Evolutionary conservation across 2,888 invertebrate species (phyloP).

Genomic region (Protodeltote pygarga): DNA sequence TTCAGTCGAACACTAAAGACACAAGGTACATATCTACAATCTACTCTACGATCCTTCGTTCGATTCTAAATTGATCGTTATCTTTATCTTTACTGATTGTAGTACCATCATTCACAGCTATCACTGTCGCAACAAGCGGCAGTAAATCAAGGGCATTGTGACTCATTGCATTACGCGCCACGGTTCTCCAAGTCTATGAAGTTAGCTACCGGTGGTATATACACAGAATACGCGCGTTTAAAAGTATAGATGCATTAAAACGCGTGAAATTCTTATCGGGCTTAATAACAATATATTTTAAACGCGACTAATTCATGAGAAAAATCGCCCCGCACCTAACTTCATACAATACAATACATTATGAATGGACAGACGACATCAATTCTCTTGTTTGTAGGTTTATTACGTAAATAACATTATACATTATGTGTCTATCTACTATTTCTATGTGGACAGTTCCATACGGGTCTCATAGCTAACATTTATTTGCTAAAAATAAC

Average conservation of each 20-base stretch:
- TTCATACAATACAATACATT: too few relatives aligned
- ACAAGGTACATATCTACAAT: constrained; percentile 20
- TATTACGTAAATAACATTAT: constrained; percentile 1
- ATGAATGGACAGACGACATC: background rate
- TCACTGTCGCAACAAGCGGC: constrained; percentile 17
- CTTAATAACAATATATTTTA: too few relatives aligned
- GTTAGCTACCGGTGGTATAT: too few relatives aligned
- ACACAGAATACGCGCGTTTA: too few relatives aligned
- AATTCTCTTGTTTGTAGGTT: constrained; percentile 4
- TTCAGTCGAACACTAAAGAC: constrained; percentile 31
- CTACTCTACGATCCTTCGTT: constrained; percentile 19
- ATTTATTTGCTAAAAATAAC: constrained; percentile 17
- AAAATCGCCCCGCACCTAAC: too few relatives aligned
- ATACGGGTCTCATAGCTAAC: constrained; percentile 13
- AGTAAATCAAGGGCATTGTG: constrained; percentile 19
- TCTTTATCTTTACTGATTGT: constrained; percentile 5
- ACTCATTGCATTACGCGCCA: too few relatives aligned
- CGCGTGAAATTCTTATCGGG: too few relatives aligned
- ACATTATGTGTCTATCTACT: constrained; percentile 3
- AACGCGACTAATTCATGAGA: too few relatives aligned
- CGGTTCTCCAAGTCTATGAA: too few relatives aligned
- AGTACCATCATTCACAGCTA: background rate
- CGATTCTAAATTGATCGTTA: constrained; percentile 4
- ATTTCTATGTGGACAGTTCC: constrained; percentile 16
- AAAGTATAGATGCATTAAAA: too few relatives aligned